These are phyloP conservation scores for Meiosimyza platycephala DNA, from an alignment of 2,888 invertebrate species.

Conservation along the genomic window DNA sequence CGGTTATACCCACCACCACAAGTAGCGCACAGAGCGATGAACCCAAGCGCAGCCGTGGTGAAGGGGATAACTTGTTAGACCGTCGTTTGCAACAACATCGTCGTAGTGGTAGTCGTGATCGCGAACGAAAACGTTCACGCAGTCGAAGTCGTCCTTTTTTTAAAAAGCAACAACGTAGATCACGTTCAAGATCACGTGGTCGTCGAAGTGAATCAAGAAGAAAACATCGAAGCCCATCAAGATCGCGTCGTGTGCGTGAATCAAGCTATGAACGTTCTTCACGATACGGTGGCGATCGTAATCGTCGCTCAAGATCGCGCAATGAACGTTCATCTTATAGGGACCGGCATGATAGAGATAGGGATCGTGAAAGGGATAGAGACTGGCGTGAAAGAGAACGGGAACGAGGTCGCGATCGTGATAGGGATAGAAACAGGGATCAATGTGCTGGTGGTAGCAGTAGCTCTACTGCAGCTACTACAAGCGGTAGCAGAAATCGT, in stretches of 20 bases:
- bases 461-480: constrained; percentile 33
- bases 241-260: constrained; percentile 50
- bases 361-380: constrained; percentile 44
- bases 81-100: constrained; percentile 34
- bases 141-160: constrained; percentile 48
- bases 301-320: constrained; percentile 45
- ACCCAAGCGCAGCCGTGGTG: constrained; percentile 34
- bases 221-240: constrained; percentile 52
- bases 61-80: constrained; percentile 21
- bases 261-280: constrained; percentile 46
- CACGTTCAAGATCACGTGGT: constrained; percentile 57
- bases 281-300: constrained; percentile 48
- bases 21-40: constrained; percentile 41
- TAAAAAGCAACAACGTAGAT: constrained; percentile 49
- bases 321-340: constrained; percentile 35
- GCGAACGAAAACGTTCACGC: constrained; percentile 44
- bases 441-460: constrained; percentile 31
- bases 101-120: constrained; percentile 45
- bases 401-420: constrained; percentile 40
- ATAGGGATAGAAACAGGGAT: constrained; percentile 43
- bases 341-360: constrained; percentile 38
- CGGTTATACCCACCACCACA: not conserved
- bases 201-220: constrained; percentile 58
- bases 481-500: constrained; percentile 51
- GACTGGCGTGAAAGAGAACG: constrained; percentile 45